A percentile compares a stretch with the other conserved stretches of the same genome.
Conservation (phyloP, 1,140 invertebrate genomes). For the Ips typographus region DNA sequence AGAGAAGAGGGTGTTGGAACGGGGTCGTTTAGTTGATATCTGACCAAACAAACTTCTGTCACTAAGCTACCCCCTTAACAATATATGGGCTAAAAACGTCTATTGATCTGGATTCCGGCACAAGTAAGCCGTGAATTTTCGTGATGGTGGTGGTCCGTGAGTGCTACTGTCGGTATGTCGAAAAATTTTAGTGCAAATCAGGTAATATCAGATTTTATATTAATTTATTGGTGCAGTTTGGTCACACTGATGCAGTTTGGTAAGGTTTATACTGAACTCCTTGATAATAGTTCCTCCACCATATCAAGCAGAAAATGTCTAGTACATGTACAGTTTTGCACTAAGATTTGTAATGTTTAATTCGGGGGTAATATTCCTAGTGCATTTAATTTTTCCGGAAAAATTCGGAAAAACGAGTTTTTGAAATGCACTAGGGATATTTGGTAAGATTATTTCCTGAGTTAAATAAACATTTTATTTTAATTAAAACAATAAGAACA, state of each 20-base stretch:
- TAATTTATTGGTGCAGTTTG: neutral
- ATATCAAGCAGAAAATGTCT: too few species aligned
- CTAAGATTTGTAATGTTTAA: too few species aligned
- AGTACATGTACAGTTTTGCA: too few species aligned
- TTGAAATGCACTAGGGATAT: too few species aligned
- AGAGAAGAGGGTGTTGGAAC: too few species aligned
- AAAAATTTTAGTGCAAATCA: slow-evolving; percentile 28
- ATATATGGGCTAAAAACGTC: neutral
- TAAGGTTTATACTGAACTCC: too few species aligned
- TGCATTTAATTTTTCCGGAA: too few species aligned
- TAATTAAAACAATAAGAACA: too few species aligned
- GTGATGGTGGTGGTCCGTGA: neutral
- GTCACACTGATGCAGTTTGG: neutral
- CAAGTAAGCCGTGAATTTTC: neutral
- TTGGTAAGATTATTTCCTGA: too few species aligned
- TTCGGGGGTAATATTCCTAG: too few species aligned
- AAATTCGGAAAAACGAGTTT: too few species aligned
- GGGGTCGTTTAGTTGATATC: slow-evolving; percentile 13
- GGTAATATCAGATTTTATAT: slow-evolving; percentile 10
- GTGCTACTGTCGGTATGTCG: slow-evolving; percentile 14
- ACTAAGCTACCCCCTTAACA: slow-evolving; percentile 8
- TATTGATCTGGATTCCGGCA: slow-evolving; percentile 13
- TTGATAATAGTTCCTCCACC: neutral
- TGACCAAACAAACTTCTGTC: slow-evolving; percentile 25
- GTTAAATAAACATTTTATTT: too few species aligned